These are phyloP conservation scores for Tadarida brasiliensis DNA, from an alignment of 2,797 vertebrate genomes.

Conservation along the genomic window DNA sequence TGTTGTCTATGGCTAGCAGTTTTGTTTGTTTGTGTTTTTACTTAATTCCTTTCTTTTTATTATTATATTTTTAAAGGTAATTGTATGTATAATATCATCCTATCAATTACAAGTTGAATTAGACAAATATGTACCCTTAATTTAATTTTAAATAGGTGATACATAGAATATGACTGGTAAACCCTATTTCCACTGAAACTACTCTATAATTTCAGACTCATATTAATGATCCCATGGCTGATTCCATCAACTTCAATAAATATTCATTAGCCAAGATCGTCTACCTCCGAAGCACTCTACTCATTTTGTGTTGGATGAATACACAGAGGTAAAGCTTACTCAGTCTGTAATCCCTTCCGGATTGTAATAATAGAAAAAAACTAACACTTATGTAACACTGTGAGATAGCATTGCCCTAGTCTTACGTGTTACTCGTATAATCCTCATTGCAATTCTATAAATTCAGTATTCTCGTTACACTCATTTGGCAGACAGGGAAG, in stretches of 20 bases:
- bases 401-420: not conserved
- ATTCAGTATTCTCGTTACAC: not conserved
- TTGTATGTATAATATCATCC: conserved; percentile 3
- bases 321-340: not conserved
- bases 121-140: not conserved
- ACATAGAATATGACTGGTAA: not conserved
- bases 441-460: not conserved
- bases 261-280: not conserved
- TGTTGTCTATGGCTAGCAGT: not conserved
- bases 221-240: not conserved
- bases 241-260: not conserved
- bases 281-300: not conserved
- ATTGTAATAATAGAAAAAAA: not conserved
- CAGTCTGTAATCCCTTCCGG: not conserved
- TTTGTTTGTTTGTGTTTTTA: not conserved
- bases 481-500: not conserved
- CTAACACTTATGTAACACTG: not conserved
- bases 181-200: not conserved
- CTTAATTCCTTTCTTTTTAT: not conserved
- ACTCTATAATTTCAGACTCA: not conserved
- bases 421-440: not conserved
- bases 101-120: not conserved
- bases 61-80: not conserved
- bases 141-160: conserved; percentile 46
- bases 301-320: not conserved